These are phyloP conservation scores for Melinaea menophilus DNA, from an alignment of 2,888 invertebrate species.

Conservation along the genomic window DNA sequence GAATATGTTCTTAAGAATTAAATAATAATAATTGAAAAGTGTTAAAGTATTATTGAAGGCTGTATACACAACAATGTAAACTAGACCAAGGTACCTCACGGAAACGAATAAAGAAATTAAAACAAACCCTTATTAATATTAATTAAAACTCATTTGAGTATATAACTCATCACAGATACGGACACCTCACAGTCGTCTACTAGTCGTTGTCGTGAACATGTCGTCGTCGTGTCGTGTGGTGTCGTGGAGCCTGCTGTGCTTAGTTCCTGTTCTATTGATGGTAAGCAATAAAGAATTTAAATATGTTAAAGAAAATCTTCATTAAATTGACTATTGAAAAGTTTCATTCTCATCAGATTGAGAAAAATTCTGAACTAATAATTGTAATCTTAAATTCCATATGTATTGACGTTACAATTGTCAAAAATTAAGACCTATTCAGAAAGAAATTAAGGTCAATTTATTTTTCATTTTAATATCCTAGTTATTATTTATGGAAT, in stretches of 20 bases:
- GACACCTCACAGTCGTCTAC: neutral
- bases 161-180: conserved; percentile 7
- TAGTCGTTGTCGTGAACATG: conserved; percentile 19
- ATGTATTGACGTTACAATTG: neutral
- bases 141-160: neutral
- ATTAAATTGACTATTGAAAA: neutral
- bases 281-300: conserved; percentile 19
- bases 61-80: too few species aligned
- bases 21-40: too few species aligned
- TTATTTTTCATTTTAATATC: too few species aligned
- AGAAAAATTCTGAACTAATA: neutral
- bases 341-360: neutral
- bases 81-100: too few species aligned
- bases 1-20: too few species aligned
- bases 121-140: neutral
- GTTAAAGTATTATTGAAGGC: too few species aligned
- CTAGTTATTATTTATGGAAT: too few species aligned
- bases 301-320: neutral
- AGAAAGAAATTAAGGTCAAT: neutral
- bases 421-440: neutral
- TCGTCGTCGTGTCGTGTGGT: conserved; percentile 18
- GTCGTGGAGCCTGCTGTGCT: conserved; percentile 15
- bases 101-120: too few species aligned
- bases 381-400: neutral
- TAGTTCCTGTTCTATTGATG: conserved; percentile 29